These are phyloP conservation scores for Heteractis magnifica DNA, from an alignment of 92 coral and sea anemone species.

Conservation along the genomic window DNA sequence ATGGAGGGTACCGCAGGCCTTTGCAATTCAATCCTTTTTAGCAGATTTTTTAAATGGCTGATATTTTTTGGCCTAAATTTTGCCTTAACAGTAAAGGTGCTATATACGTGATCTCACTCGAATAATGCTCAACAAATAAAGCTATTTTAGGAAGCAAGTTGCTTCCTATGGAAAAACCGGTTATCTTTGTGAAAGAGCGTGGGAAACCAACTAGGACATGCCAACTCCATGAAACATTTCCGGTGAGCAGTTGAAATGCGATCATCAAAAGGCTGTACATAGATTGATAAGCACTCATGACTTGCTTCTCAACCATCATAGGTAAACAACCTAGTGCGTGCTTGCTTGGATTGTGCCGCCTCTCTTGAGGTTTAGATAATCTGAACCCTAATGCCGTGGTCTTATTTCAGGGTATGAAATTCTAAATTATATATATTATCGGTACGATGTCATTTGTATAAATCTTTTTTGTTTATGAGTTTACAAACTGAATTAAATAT, in stretches of 20 bases:
- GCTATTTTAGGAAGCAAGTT: background rate
- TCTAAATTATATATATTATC: background rate
- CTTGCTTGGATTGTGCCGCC: background rate
- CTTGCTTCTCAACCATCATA: background rate
- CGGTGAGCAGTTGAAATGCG: background rate
- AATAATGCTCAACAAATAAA: background rate
- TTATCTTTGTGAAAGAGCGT: slow-evolving; percentile 21
- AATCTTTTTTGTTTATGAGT: background rate
- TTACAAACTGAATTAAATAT: background rate
- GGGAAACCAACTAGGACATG: slow-evolving; percentile 15
- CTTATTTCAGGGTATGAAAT: background rate
- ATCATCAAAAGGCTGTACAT: background rate
- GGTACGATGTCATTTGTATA: background rate
- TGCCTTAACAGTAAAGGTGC: background rate
- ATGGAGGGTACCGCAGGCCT: background rate
- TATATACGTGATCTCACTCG: background rate
- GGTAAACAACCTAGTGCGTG: background rate
- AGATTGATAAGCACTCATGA: background rate
- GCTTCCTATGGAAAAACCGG: background rate
- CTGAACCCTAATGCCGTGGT: background rate
- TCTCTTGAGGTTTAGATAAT: background rate
- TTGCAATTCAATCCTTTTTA: background rate
- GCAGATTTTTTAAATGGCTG: background rate
- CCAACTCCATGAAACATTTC: slow-evolving; percentile 6
- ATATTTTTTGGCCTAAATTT: background rate